Percentiles rank a stretch among this genome's conserved stretches.
These are phyloP conservation scores for Megaleporinus macrocephalus DNA, from an alignment of 2,113 vertebrate genomes.

Conservation along the genomic window DNA sequence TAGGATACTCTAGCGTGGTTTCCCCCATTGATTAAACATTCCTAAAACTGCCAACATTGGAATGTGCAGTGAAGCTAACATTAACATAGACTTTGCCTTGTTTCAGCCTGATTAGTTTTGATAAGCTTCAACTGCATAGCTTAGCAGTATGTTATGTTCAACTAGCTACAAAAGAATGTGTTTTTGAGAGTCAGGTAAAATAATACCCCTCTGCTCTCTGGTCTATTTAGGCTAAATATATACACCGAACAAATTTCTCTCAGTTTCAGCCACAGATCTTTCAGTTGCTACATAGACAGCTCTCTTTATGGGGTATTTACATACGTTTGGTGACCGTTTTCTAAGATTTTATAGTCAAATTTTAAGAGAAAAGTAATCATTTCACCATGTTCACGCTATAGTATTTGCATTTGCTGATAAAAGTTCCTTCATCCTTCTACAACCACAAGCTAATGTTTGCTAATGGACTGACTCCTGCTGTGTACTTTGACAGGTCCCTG, in stretches of 20 bases:
- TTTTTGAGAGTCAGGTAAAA: too few species aligned
- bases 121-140: too few species aligned
- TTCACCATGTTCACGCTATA: too few species aligned
- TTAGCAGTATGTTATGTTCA: too few species aligned
- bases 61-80: too few species aligned
- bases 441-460: not conserved
- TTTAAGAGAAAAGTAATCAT: too few species aligned
- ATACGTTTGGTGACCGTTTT: not conserved
- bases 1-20: not conserved
- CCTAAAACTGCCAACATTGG: not conserved
- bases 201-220: too few species aligned
- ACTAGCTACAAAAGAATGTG: too few species aligned
- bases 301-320: not conserved
- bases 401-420: too few species aligned
- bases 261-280: not conserved
- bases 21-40: not conserved
- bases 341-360: not conserved
- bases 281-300: not conserved
- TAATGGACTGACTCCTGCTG: not conserved
- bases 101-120: too few species aligned
- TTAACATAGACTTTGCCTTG: too few species aligned
- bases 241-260: not conserved
- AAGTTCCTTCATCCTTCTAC: not conserved
- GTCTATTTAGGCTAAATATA: not conserved
- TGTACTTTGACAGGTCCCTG: slow-evolving; percentile 61